Conservation (phyloP, 2,888 invertebrate species). For the Temnothorax unifasciatus region DNA sequence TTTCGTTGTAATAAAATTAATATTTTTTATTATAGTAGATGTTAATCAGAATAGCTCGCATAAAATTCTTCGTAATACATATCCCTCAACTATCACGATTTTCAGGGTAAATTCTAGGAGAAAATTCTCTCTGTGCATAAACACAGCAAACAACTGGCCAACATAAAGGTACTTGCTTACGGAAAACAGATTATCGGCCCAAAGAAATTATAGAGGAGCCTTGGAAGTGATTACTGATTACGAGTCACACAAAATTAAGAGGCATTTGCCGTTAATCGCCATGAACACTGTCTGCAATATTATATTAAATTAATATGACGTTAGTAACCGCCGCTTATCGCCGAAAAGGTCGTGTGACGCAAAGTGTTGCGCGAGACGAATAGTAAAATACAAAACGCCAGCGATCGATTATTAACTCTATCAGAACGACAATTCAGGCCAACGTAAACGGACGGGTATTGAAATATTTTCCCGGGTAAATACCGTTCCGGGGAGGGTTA, state of each 20-base stretch:
- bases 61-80: too few species aligned
- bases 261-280: neutral
- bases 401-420: neutral
- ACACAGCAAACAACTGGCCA: slow-evolving; percentile 13
- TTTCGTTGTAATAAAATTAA: too few species aligned
- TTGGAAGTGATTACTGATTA: slow-evolving; percentile 3
- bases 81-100: too few species aligned
- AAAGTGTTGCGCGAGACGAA: slow-evolving; percentile 7
- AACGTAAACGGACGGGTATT: too few species aligned
- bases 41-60: too few species aligned
- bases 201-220: neutral
- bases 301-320: neutral
- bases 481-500: neutral
- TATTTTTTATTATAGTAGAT: too few species aligned
- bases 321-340: neutral
- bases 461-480: neutral
- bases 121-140: neutral
- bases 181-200: neutral
- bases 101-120: too few species aligned
- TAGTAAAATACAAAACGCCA: neutral
- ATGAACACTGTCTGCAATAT: neutral
- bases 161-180: neutral
- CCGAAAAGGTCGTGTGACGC: neutral
- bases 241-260: neutral
- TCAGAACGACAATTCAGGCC: neutral